Evolutionary conservation across 2,797 vertebrate genomes (phyloP).

Genomic region (Agapornis canus): DNA sequence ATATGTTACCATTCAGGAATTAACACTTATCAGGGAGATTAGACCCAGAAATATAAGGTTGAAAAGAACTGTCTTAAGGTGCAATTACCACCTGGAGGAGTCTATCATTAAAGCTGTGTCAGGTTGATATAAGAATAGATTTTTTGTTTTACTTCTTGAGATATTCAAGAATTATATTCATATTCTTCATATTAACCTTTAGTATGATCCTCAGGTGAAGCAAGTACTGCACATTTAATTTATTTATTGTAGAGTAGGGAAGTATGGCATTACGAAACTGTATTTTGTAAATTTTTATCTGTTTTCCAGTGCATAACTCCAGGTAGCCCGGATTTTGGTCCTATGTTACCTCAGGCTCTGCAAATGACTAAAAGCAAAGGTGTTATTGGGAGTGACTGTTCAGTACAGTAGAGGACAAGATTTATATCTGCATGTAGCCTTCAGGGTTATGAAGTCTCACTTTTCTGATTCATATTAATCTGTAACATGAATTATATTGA

Average conservation of each 20-base stretch:
- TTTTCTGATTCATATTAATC: not conserved
- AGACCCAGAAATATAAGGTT: not conserved
- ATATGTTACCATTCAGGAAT: not conserved
- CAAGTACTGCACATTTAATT: not conserved
- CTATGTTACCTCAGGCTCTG: not conserved
- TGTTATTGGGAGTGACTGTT: not conserved
- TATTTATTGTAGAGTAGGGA: not conserved
- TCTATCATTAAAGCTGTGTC: not conserved
- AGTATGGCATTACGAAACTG: not conserved
- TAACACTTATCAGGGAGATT: not conserved
- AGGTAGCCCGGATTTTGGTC: not conserved
- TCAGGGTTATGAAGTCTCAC: not conserved
- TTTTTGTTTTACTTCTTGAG: not conserved
- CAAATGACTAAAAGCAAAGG: not conserved
- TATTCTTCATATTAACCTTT: not conserved
- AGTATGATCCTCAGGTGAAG: not conserved
- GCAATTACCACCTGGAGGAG: not conserved
- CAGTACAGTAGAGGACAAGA: not conserved
- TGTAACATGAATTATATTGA: not conserved
- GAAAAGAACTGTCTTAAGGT: not conserved
- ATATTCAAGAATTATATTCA: not conserved
- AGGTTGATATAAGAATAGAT: not conserved
- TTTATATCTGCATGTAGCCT: not conserved
- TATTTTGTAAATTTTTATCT: not conserved
- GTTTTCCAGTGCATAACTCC: not conserved